Conservation (phyloP, 1,140 invertebrate genomes). For the Orius laevigatus region DNA sequence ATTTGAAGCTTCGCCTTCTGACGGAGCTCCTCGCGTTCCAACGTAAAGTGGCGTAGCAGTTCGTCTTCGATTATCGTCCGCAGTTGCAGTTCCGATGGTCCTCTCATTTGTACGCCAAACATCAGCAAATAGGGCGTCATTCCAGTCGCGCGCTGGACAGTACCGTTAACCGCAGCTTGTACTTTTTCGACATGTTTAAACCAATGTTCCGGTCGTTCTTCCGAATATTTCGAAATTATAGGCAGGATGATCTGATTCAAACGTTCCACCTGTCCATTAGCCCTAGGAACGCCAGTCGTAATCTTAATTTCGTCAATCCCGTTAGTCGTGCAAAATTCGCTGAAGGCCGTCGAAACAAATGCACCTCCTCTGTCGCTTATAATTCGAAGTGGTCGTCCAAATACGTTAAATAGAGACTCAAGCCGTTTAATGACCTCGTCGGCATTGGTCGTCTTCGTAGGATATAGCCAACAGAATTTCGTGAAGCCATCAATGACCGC, state of each 20-base stretch:
- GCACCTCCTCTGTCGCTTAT: slow-evolving; percentile 6
- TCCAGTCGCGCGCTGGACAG: too few species aligned
- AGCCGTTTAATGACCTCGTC: slow-evolving; percentile 18
- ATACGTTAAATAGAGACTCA: slow-evolving; percentile 19
- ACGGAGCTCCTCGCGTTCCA: too few species aligned
- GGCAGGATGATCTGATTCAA: slow-evolving; percentile 22
- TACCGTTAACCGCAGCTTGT: too few species aligned
- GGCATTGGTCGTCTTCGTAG: slow-evolving; percentile 18
- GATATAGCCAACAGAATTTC: slow-evolving; percentile 21
- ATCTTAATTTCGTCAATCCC: slow-evolving; percentile 15
- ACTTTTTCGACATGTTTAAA: too few species aligned
- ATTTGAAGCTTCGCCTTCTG: too few species aligned
- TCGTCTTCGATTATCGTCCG: too few species aligned
- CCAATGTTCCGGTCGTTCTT: too few species aligned
- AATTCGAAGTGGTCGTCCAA: slow-evolving; percentile 23
- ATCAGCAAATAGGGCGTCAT: too few species aligned
- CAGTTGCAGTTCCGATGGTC: too few species aligned
- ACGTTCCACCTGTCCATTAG: slow-evolving; percentile 22
- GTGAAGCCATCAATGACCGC: slow-evolving; percentile 21
- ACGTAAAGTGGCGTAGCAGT: too few species aligned
- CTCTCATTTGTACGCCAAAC: too few species aligned
- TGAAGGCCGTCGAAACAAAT: slow-evolving; percentile 23
- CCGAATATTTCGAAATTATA: background rate
- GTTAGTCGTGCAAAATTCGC: slow-evolving; percentile 20
- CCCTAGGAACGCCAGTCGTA: slow-evolving; percentile 14